These are phyloP conservation scores for Furcifer pardalis DNA, from an alignment of 2,797 vertebrate genomes.

Conservation along the genomic window DNA sequence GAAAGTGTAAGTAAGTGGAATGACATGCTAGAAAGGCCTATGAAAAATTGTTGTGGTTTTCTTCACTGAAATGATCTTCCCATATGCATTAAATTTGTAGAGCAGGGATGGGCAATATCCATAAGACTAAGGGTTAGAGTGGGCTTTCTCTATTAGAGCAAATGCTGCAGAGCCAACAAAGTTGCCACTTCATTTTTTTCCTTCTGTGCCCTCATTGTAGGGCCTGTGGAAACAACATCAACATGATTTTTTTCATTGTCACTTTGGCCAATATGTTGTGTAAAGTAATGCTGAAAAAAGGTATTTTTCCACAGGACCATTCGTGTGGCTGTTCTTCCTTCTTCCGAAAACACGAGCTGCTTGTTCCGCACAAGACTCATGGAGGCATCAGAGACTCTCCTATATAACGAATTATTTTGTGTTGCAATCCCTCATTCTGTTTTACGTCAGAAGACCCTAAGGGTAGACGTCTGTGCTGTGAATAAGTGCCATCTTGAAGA, in stretches of 20 bases:
- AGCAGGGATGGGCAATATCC: too few relatives aligned
- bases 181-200: too few relatives aligned
- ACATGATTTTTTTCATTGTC: too few relatives aligned
- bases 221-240: too few relatives aligned
- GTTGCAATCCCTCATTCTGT: conserved; percentile 85
- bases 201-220: too few relatives aligned
- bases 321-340: conserved; percentile 89
- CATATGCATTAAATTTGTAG: rapidly evolving
- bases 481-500: conserved; percentile 84
- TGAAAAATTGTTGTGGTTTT: neutral
- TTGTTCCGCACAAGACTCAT: conserved; percentile 86
- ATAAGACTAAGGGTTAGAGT: too few relatives aligned
- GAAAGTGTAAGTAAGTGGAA: conserved; percentile 82
- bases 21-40: neutral
- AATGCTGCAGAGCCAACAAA: too few relatives aligned
- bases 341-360: conserved; percentile 86
- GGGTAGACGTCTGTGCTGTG: conserved; percentile 88
- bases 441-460: conserved; percentile 91
- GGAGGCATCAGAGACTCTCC: conserved; percentile 75
- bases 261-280: too few relatives aligned
- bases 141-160: too few relatives aligned
- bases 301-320: conserved; percentile 78
- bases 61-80: conserved; percentile 1
- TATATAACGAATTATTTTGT: conserved; percentile 89
- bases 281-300: conserved; percentile 20